A percentile compares a stretch with the other conserved stretches of the same genome.
Evolutionary conservation across 2,888 invertebrate genomes (phyloP).

Genomic region (Trachelus tabidus): DNA sequence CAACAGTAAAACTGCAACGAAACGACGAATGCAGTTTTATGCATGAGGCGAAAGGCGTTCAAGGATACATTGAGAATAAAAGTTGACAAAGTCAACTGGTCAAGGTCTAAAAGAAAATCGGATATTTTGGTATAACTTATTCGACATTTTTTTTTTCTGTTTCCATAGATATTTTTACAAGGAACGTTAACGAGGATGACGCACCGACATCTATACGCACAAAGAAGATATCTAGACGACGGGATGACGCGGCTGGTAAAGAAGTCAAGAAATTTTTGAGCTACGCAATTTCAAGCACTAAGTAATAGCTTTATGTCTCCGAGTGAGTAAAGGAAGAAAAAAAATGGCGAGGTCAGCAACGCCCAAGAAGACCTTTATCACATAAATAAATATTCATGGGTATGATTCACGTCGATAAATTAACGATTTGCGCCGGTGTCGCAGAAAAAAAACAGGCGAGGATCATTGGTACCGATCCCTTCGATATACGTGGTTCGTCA

Average conservation of each 20-base stretch:
- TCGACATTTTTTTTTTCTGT: conserved; percentile 9
- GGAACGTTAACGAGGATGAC: too few species aligned
- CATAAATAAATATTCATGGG: conserved; percentile 36
- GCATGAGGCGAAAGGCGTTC: background rate
- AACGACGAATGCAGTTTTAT: background rate
- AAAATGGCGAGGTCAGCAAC: background rate
- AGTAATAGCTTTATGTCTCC: background rate
- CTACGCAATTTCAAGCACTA: background rate
- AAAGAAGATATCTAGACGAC: background rate
- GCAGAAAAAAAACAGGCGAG: conserved; percentile 33
- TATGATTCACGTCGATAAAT: conserved; percentile 30
- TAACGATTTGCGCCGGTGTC: conserved; percentile 34
- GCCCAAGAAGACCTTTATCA: conserved; percentile 13
- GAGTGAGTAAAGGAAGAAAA: background rate
- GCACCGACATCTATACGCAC: background rate
- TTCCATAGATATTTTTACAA: conserved; percentile 19
- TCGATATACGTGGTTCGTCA: conserved; percentile 23
- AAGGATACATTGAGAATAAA: too few species aligned
- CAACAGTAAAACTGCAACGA: background rate
- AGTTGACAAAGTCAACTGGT: too few species aligned
- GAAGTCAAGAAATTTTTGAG: background rate
- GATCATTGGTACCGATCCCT: conserved; percentile 26
- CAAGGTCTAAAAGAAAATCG: too few species aligned
- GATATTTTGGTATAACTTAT: background rate
- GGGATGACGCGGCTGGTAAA: background rate